Conservation (phyloP, 1,140 invertebrate species). For the Lanistes nyassanus region DNA sequence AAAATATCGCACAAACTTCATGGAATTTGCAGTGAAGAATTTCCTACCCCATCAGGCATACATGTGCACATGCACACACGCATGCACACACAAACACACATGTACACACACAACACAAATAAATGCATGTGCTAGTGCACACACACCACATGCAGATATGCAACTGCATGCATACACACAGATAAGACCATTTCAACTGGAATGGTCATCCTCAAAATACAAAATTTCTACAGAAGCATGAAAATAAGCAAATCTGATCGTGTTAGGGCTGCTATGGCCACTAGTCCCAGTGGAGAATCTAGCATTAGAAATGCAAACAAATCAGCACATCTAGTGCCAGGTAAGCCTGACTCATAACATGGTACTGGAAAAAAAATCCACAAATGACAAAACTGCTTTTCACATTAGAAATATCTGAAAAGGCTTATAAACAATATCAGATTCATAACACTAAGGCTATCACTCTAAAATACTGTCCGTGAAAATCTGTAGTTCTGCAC, state of each 20-base stretch:
- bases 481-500: neutral
- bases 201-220: neutral
- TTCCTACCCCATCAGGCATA: neutral
- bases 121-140: neutral
- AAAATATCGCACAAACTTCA: neutral
- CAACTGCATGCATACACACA: neutral
- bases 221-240: neutral
- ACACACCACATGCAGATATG: slow-evolving; percentile 1
- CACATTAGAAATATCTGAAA: no score
- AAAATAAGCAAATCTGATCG: no score
- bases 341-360: no score
- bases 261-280: no score
- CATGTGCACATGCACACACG: neutral
- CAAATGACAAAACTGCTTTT: no score
- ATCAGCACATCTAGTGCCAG: no score
- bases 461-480: neutral
- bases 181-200: neutral
- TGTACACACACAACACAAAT: neutral
- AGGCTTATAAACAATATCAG: no score
- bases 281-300: no score
- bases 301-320: no score
- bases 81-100: slow-evolving; percentile 3
- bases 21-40: neutral
- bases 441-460: neutral
- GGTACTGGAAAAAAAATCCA: no score